Evolutionary conservation across 2,888 invertebrate species (phyloP).

Genomic region (Amphipoea lucens): DNA sequence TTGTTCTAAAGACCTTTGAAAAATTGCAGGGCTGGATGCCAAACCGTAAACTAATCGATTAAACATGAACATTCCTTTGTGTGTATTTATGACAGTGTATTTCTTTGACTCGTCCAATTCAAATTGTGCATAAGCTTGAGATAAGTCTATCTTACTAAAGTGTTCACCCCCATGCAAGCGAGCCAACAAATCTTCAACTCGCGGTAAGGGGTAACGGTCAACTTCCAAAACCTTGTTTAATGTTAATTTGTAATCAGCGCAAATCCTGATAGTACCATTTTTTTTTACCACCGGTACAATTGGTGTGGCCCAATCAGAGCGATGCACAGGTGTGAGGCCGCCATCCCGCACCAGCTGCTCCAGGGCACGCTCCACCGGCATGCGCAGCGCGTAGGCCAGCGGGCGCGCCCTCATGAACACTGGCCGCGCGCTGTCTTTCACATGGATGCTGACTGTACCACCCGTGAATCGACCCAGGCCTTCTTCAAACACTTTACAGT

Average conservation of each 20-base stretch:
- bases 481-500: too few species aligned
- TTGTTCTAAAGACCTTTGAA: conserved; percentile 54
- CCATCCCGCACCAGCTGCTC: background rate
- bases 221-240: too few species aligned
- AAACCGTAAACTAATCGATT: conserved; percentile 43
- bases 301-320: conserved; percentile 66
- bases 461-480: too few species aligned
- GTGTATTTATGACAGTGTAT: conserved; percentile 33
- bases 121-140: conserved; percentile 1
- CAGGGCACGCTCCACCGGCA: conserved; percentile 46
- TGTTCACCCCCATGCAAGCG: conserved; percentile 46
- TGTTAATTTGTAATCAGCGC: too few species aligned
- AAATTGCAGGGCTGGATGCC: conserved; percentile 32
- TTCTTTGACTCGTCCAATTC: conserved; percentile 48
- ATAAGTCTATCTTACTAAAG: background rate
- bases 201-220: too few species aligned
- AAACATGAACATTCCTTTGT: conserved; percentile 51
- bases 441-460: too few species aligned
- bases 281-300: conserved; percentile 62
- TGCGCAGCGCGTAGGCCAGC: too few species aligned
- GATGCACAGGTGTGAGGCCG: conserved; percentile 59
- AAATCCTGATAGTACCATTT: conserved; percentile 7
- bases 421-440: conserved; percentile 49
- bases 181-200: conserved; percentile 58
- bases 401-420: conserved; percentile 51